Conservation (phyloP, 2,113 vertebrate genomes). For the Emydura subglobosa region DNA sequence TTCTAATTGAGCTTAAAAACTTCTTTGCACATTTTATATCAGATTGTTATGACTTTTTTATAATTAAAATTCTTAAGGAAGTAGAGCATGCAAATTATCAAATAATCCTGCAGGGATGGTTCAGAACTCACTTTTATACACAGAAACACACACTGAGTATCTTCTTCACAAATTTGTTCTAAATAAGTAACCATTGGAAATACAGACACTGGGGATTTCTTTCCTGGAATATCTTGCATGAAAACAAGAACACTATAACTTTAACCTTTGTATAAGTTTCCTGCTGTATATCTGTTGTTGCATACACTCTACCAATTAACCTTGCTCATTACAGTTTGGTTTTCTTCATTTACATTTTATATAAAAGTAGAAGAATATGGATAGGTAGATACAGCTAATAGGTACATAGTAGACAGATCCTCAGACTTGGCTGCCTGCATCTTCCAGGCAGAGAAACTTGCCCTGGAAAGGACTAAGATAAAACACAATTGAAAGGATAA, state of each 20-base stretch:
- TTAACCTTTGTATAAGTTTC: not conserved
- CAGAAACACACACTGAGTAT: not conserved
- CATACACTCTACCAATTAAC: not conserved
- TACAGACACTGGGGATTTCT: not conserved
- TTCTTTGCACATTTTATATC: not conserved
- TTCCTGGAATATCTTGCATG: not conserved
- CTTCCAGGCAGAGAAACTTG: not conserved
- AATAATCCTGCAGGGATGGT: not conserved
- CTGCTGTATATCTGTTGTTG: not conserved
- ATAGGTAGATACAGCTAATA: not conserved
- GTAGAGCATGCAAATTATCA: not conserved
- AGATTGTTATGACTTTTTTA: not conserved
- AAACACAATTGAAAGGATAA: not conserved
- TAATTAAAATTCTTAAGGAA: not conserved
- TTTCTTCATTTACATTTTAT: not conserved
- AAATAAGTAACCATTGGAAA: not conserved
- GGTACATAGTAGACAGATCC: not conserved
- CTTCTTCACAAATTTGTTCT: not conserved
- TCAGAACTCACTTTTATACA: not conserved
- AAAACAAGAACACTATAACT: not conserved
- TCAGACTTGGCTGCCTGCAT: not conserved
- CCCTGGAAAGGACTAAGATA: not conserved
- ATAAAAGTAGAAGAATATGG: not conserved
- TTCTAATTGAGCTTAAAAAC: not conserved
- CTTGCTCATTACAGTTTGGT: conserved; percentile 33